phyloP scores from a whole-genome alignment of 2,888 invertebrate species.

The Lasioglossum calceatum region DNA sequence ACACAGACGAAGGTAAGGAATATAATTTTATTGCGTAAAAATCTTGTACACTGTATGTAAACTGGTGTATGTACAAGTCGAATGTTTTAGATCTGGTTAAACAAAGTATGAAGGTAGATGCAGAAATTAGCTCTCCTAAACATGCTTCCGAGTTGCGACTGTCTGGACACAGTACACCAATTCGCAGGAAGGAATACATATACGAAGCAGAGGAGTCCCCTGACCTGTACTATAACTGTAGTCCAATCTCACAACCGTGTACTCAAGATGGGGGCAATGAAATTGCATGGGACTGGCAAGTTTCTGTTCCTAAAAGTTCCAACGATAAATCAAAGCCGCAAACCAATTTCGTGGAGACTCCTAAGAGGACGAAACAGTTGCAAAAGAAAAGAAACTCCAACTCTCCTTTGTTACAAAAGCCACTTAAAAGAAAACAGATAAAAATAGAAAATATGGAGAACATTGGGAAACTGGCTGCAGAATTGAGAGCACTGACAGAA shows the following conservation, averaged over 20 bases:
- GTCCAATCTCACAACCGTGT: constrained; percentile 79
- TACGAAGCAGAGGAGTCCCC: constrained; percentile 56
- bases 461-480: constrained; percentile 73
- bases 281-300: constrained; percentile 86
- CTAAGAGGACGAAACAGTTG: constrained; percentile 69
- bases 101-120: constrained; percentile 18
- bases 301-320: constrained; percentile 73
- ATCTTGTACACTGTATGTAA: neutral
- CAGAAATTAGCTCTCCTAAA: constrained; percentile 32
- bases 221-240: constrained; percentile 66
- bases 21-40: neutral
- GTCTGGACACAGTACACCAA: constrained; percentile 70
- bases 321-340: constrained; percentile 15
- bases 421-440: constrained; percentile 72
- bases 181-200: constrained; percentile 38
- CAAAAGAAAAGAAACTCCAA: constrained; percentile 75
- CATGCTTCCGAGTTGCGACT: neutral
- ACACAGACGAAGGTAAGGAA: constrained; percentile 38
- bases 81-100: constrained; percentile 22
- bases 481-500: constrained; percentile 74
- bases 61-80: neutral
- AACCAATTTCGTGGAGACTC: constrained; percentile 62
- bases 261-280: constrained; percentile 84
- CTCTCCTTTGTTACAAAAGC: constrained; percentile 76
- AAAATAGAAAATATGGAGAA: constrained; percentile 71